Evolutionary conservation across 2,797 vertebrate genomes (phyloP).

Genomic region (Argya squamiceps): DNA sequence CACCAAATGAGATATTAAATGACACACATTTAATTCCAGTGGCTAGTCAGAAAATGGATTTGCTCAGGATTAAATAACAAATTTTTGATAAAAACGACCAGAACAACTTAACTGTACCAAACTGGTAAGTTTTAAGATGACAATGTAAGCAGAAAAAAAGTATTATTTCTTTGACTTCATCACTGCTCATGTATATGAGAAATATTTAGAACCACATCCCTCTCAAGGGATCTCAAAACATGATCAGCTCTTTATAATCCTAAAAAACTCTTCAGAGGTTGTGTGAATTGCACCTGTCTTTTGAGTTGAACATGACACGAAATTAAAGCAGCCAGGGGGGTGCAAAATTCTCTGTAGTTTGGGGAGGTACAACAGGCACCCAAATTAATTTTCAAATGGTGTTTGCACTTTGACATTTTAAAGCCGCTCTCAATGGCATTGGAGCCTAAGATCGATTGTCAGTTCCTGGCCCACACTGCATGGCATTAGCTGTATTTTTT

Average conservation of each 20-base stretch:
- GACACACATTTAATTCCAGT: neutral
- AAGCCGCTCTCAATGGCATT: neutral
- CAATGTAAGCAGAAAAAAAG: rapidly evolving
- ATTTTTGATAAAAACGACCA: neutral
- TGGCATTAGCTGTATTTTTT: neutral
- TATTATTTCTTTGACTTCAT: neutral
- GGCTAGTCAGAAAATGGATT: neutral
- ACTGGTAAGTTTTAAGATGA: neutral
- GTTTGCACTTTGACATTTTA: neutral
- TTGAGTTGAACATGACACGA: neutral
- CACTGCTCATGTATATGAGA: neutral
- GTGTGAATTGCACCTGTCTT: neutral
- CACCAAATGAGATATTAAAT: neutral
- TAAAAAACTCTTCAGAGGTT: neutral
- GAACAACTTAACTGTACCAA: neutral
- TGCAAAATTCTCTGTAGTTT: neutral
- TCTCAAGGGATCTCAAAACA: neutral
- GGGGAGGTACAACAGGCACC: neutral
- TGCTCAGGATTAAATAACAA: neutral
- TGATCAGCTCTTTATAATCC: neutral
- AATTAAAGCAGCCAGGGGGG: neutral
- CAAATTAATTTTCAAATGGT: neutral
- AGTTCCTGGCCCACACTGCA: neutral
- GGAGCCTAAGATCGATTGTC: neutral
- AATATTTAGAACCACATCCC: neutral